phyloP scores from a whole-genome alignment of 2,797 vertebrate genomes.

The Sternotherus odoratus region DNA sequence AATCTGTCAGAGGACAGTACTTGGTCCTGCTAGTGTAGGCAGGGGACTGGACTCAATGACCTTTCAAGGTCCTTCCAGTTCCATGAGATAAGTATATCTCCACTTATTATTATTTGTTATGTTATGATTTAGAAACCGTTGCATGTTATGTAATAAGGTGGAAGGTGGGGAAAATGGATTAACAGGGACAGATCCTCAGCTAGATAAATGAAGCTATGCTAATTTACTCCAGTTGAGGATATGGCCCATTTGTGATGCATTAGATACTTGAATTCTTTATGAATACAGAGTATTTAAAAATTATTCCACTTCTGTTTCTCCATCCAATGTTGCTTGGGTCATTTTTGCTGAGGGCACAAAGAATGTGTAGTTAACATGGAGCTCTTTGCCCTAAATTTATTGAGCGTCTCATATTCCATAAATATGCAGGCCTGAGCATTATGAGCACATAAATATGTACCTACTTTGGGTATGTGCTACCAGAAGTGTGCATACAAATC shows the following conservation, averaged over 20 bases:
- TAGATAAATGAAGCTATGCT: background rate
- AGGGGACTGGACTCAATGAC: too few relatives aligned
- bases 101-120: background rate
- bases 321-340: background rate
- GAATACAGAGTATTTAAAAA: background rate
- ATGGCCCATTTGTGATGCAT: background rate
- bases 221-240: background rate
- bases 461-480: background rate
- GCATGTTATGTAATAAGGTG: background rate
- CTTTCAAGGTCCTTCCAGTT: too few relatives aligned
- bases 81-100: too few relatives aligned
- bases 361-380: background rate
- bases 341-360: background rate
- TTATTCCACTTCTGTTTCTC: background rate
- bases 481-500: background rate
- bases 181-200: background rate
- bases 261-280: background rate
- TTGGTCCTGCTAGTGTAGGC: too few relatives aligned
- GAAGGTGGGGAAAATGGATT: background rate
- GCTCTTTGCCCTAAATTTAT: background rate
- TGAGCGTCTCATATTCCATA: background rate
- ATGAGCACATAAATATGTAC: background rate
- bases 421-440: background rate
- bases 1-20: too few relatives aligned
- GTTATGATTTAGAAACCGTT: background rate